Percentiles rank a stretch among this genome's conserved stretches.
Evolutionary conservation across 2,797 vertebrate genomes (phyloP).

Genomic region (Anableps anableps): DNA sequence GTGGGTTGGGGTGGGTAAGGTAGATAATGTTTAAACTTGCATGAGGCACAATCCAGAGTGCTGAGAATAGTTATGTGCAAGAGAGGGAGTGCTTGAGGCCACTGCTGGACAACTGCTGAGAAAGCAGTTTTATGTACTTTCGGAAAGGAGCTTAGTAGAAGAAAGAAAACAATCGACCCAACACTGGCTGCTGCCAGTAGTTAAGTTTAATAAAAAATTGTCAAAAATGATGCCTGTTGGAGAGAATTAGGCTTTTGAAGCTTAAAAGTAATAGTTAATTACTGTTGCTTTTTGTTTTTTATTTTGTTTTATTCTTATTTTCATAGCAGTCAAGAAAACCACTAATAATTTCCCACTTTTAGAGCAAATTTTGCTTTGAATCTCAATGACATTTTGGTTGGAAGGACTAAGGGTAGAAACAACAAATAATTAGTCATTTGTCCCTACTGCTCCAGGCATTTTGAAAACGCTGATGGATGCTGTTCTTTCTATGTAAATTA

Average conservation of each 20-base stretch:
- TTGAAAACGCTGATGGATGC: background rate
- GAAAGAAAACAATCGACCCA: background rate
- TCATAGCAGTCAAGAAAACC: background rate
- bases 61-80: background rate
- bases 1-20: background rate
- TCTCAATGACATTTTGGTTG: background rate
- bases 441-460: slow-evolving; percentile 2
- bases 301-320: background rate
- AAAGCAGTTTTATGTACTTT: background rate
- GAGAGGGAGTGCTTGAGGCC: background rate
- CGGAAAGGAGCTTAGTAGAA: background rate
- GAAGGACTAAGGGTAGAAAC: background rate
- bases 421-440: background rate
- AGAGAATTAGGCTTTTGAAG: background rate
- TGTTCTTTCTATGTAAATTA: background rate
- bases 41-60: background rate
- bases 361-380: background rate
- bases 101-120: background rate
- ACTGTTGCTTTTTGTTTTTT: background rate
- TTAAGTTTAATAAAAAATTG: background rate
- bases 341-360: background rate
- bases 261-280: background rate
- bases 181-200: background rate
- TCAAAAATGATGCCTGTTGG: background rate
- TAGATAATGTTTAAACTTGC: background rate